Conservation (phyloP, 2,797 vertebrate species). For the Philypnodon macrostomus region DNA sequence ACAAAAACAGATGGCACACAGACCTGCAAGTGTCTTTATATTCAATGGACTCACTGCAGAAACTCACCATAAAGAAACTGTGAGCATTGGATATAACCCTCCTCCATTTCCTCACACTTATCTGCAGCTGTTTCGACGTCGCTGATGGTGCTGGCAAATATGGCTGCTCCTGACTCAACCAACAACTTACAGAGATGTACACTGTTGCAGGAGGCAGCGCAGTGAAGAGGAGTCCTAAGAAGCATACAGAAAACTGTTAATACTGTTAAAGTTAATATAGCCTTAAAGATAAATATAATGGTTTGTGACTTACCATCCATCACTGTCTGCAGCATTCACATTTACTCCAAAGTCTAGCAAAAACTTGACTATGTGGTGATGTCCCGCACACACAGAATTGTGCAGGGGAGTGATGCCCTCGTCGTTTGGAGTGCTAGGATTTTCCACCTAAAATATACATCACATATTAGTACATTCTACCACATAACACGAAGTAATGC, state of each 20-base stretch:
- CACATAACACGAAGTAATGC: not conserved
- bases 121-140: constrained; percentile 97
- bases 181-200: constrained; percentile 95
- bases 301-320: constrained; percentile 87
- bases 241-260: not conserved
- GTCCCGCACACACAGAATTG: constrained; percentile 95
- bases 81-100: constrained; percentile 95
- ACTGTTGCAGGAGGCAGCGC: constrained; percentile 97
- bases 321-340: constrained; percentile 96
- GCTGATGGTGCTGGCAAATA: constrained; percentile 96
- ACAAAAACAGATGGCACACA: not conserved
- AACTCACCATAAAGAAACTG: constrained; percentile 89
- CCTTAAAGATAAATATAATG: not conserved
- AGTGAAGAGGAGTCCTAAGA: constrained; percentile 94
- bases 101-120: constrained; percentile 98
- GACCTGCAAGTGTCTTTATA: not conserved
- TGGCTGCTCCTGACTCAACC: constrained; percentile 95
- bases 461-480: no score
- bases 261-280: not conserved
- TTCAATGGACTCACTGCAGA: not conserved
- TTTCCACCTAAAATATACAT: constrained; percentile 94
- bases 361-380: constrained; percentile 98
- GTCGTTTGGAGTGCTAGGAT: constrained; percentile 96
- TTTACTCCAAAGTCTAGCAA: constrained; percentile 98
- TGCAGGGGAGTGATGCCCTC: constrained; percentile 98